phyloP scores from a whole-genome alignment of 2,888 invertebrate species.

The Drosophila kambysellisi region DNA sequence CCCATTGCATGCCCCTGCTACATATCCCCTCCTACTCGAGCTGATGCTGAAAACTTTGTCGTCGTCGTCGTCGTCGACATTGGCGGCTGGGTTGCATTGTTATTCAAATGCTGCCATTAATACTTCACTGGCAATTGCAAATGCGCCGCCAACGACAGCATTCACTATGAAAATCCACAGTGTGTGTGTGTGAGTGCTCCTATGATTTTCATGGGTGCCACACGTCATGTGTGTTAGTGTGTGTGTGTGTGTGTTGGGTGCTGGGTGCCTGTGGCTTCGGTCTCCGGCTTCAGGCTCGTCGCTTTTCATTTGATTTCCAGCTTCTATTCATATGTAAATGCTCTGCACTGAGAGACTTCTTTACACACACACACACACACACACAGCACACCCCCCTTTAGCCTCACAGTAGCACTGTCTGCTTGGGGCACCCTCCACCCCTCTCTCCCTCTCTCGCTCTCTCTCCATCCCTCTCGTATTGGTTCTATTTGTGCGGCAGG shows the following conservation, averaged over 20 bases:
- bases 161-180: constrained; percentile 18
- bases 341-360: constrained; percentile 14
- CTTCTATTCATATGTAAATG: constrained; percentile 75
- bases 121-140: constrained; percentile 77
- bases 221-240: constrained; percentile 23
- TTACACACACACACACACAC: constrained; percentile 21
- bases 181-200: constrained; percentile 9
- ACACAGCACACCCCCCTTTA: not conserved
- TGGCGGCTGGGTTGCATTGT: constrained; percentile 56
- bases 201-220: constrained; percentile 18
- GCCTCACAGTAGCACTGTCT: not conserved
- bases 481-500: constrained; percentile 8
- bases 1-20: not conserved
- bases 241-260: constrained; percentile 18
- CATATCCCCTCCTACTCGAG: not conserved
- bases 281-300: constrained; percentile 24
- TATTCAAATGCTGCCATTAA: constrained; percentile 79
- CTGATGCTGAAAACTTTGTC: constrained; percentile 38
- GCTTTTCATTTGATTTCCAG: constrained; percentile 56
- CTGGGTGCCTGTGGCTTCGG: constrained; percentile 18
- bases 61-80: constrained; percentile 22
- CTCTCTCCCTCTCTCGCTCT: not conserved
- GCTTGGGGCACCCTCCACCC: not conserved
- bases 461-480: not conserved
- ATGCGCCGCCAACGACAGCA: constrained; percentile 34